Evolutionary conservation across 2,797 vertebrate species (phyloP), one percentile per base, ranked within the genome.

Genomic region (Eupleurogrammus muticus): DNA sequence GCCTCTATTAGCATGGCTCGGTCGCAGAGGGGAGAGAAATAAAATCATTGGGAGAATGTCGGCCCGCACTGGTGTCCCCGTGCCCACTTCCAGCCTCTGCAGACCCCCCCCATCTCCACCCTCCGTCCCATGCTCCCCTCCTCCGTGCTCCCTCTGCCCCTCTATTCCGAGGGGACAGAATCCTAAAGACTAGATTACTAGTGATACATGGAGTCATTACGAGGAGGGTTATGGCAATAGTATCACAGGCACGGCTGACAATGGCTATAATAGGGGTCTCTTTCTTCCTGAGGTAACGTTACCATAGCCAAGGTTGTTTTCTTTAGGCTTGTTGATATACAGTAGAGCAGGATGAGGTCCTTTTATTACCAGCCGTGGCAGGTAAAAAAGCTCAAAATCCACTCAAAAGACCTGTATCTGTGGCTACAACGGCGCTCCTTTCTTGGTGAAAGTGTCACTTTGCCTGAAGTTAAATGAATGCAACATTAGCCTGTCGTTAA

Each of bases 1-100:
- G 93, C 91, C 92, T 94, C 93, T 93, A 94, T 95, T 95, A 95
- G 92, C 93, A 92, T 91, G 91, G 92, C 92, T 92, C 80, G 90
- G 93, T 91, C 89, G 91, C 91, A 89, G 89, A 90, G 89, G 90
- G 90, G 89, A 89, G 87, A 90, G 89, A 91, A 94, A 93, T 92
- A 92, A 93, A 93, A 93, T 92, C 90, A 90, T 88, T 87, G 90
- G 85, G 88, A 93, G 87, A 91, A 92, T 87, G 86, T 90, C 85
- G 88, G 85, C 84, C 80, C 84, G 84, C 75, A 28, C 82, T 74
- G 81, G 86, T 82, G 84, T 88, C 89, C 85, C 77, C 50, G 49
- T 28, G 55, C 86, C 78, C 46, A 52, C 83, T 87, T 76, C 77
- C 77, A 74, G 72, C 79, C 85, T 90, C 84, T 70, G 72, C 85